These are phyloP conservation scores for Gila robusta DNA, from an alignment of 2,797 vertebrate species.

Conservation along the genomic window DNA sequence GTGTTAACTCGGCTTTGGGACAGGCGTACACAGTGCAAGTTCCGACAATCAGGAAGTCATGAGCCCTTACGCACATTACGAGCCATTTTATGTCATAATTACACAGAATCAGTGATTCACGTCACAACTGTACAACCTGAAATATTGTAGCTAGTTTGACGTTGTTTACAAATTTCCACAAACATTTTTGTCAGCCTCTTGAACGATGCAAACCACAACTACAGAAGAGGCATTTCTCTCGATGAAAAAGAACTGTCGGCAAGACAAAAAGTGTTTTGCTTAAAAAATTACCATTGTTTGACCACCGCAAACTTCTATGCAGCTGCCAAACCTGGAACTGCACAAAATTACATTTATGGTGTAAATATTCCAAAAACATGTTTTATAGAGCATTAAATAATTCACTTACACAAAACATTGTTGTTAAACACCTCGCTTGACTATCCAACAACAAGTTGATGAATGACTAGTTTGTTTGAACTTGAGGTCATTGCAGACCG, in stretches of 20 bases:
- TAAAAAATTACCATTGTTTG: not conserved
- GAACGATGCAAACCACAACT: not conserved
- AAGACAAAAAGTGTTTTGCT: not conserved
- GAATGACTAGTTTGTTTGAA: not conserved
- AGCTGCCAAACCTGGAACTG: not conserved
- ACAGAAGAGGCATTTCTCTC: not conserved
- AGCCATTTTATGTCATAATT: not conserved
- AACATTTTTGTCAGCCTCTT: not conserved
- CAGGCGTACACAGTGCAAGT: too few species aligned
- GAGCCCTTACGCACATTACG: not conserved
- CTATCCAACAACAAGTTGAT: not conserved
- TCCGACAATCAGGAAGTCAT: not conserved
- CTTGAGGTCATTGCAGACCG: not conserved
- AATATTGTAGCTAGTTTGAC: not conserved
- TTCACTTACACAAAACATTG: not conserved
- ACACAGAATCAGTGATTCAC: not conserved
- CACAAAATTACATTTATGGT: not conserved
- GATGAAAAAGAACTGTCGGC: not conserved
- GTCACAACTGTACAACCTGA: not conserved
- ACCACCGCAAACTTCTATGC: not conserved
- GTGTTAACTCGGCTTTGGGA: too few species aligned
- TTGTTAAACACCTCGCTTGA: not conserved
- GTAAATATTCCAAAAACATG: not conserved
- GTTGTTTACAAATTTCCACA: not conserved
- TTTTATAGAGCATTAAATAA: not conserved